Evolutionary conservation across 2,888 invertebrate species (phyloP).

Genomic region (Encarsia formosa): DNA sequence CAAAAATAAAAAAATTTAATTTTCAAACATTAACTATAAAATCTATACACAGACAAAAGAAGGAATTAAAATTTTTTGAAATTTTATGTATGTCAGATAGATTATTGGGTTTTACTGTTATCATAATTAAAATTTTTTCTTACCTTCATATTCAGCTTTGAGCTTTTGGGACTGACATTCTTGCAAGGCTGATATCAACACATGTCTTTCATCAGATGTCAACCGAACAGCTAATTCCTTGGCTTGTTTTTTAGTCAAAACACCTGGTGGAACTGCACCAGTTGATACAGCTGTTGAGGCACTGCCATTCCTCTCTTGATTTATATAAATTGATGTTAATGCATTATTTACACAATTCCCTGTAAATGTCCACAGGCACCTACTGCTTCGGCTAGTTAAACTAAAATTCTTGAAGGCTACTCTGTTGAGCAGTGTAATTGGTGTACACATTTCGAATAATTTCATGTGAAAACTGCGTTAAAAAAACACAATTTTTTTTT

Average conservation of each 20-base stretch:
- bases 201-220: slow-evolving; percentile 67
- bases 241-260: slow-evolving; percentile 66
- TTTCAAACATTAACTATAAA: no score
- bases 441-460: slow-evolving; percentile 27
- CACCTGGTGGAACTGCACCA: slow-evolving; percentile 29
- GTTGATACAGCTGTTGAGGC: slow-evolving; percentile 32
- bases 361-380: slow-evolving; percentile 1
- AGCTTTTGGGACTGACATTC: slow-evolving; percentile 71
- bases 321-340: background rate
- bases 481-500: background rate
- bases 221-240: slow-evolving; percentile 69
- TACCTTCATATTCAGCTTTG: slow-evolving; percentile 78
- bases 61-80: no score
- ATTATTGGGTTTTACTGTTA: background rate
- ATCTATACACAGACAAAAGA: no score
- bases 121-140: slow-evolving; percentile 23
- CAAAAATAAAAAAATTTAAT: no score
- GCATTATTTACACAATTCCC: background rate
- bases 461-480: background rate
- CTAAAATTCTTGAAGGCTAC: slow-evolving; percentile 11
- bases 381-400: background rate
- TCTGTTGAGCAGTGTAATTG: slow-evolving; percentile 27
- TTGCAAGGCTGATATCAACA: slow-evolving; percentile 65
- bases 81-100: slow-evolving; percentile 5
- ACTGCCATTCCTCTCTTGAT: slow-evolving; percentile 24